Base-by-base conservation (phyloP, 30 jellyfish, hydroid and myxozoan species). In the Aurelia aurita region DNA sequence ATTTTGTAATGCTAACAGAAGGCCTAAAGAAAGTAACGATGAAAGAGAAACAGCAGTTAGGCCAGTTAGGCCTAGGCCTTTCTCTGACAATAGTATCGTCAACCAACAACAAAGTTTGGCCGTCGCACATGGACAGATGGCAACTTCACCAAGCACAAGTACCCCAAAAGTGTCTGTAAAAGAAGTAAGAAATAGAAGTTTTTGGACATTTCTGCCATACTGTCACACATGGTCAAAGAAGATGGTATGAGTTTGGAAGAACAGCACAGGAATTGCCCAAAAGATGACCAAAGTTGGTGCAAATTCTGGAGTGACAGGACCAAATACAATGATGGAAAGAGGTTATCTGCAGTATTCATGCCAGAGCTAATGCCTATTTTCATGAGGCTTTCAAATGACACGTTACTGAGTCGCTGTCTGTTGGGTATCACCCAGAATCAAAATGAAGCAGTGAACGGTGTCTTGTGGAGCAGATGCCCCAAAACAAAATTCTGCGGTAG, bases 371-470 rank as follows among this genome's bases (percentile, higher is more conserved):
- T 8, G 26, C 84, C 84, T 27, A 35, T 71, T 12, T 71, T 71
- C 34, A 45, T 76, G 19, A 71, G 71, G 58, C 84, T 45, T 9
- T 71, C 84, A 71, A 47, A 71, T 31, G 84, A 35, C 11, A 19
- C 26, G 34, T 46, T 35, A 45, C 74, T 71, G 35, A 26, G 35
- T 21, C 26, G 70, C 62, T 71, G 84, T 71, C 74, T 71, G 9
- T 13, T 71, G 84, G 84, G 84, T 47, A 22, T 71, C 35, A 71
- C 84, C 74, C 84, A 71, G 39, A 71, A 71, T 47, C 84, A 71
- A 71, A 71, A 71, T 46, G 84, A 71, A 44, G 74, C 74, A 8
- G 68, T 71, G 21, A 35, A 71, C 23, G 71, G 84, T 46, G 22
- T 45, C 19, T 45, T 71, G 26, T 71, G 84, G 84, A 20, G 26